Evolutionary conservation across 2,797 vertebrate species (phyloP).

Genomic region (Megaceryle alcyon): DNA sequence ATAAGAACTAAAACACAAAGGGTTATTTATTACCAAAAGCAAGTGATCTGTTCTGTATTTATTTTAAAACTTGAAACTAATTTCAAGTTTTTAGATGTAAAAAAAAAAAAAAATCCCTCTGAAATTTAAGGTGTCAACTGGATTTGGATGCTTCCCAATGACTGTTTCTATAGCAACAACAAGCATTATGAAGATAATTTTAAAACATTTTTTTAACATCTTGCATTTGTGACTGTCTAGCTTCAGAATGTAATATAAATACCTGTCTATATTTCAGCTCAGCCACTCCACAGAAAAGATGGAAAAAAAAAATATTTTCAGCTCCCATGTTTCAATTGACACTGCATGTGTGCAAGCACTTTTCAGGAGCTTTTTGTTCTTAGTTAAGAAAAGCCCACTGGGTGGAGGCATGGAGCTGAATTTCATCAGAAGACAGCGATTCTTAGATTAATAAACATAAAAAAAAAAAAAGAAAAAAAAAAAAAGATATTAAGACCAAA

Average conservation of each 20-base stretch:
- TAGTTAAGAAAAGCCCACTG: slow-evolving; percentile 53
- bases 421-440: slow-evolving; percentile 13
- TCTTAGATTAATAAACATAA: not conserved
- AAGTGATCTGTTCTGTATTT: not conserved
- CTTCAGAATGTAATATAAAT: not conserved
- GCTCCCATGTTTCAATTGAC: not conserved
- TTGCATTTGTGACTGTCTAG: not conserved
- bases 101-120: not conserved
- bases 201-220: not conserved
- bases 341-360: not conserved
- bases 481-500: not conserved
- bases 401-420: slow-evolving; percentile 73
- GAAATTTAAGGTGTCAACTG: not conserved
- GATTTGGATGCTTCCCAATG: not conserved
- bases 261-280: not conserved
- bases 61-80: not conserved
- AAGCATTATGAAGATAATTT: not conserved
- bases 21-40: not conserved
- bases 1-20: not conserved
- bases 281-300: not conserved
- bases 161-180: slow-evolving; percentile 14
- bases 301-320: not conserved
- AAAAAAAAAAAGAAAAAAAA: not conserved
- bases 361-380: not conserved
- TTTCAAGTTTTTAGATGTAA: not conserved